Conservation (phyloP, 2,113 vertebrate species). For the Pimephales promelas region DNA sequence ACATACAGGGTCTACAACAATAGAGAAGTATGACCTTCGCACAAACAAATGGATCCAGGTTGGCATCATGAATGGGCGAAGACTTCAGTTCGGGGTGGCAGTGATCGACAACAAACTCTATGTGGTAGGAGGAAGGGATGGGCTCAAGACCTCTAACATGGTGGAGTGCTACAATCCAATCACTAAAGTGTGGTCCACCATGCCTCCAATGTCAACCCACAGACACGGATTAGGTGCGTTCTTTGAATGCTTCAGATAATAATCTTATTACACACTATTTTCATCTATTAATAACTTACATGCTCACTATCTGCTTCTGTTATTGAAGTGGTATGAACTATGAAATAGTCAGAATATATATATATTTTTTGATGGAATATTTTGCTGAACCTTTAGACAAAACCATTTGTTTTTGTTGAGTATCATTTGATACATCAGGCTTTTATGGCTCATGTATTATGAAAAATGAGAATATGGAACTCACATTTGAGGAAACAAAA, state of each 20-base stretch:
- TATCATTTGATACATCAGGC: too few species aligned
- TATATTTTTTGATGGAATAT: too few species aligned
- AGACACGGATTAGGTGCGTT: conserved; percentile 90
- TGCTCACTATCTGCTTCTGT: neutral
- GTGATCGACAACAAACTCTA: conserved; percentile 96
- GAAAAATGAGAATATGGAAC: too few species aligned
- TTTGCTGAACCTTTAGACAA: too few species aligned
- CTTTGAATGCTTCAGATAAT: neutral
- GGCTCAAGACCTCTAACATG: conserved; percentile 94
- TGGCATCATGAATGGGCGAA: conserved; percentile 88
- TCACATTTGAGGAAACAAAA: too few species aligned
- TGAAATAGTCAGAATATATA: neutral
- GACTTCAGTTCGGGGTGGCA: conserved; percentile 94
- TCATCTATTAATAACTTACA: neutral
- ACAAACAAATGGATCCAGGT: conserved; percentile 92
- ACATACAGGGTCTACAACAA: conserved; percentile 87
- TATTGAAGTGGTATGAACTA: neutral
- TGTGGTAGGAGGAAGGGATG: conserved; percentile 93
- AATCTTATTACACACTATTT: neutral
- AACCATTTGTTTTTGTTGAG: too few species aligned
- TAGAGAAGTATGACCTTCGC: conserved; percentile 94
- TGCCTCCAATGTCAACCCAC: conserved; percentile 98
- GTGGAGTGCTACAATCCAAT: conserved; percentile 94
- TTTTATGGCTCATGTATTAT: too few species aligned
- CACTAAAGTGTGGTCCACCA: conserved; percentile 89